Evolutionary conservation across 2,113 vertebrate genomes (phyloP).

Genomic region (Cyphomyrus discorhynchus): DNA sequence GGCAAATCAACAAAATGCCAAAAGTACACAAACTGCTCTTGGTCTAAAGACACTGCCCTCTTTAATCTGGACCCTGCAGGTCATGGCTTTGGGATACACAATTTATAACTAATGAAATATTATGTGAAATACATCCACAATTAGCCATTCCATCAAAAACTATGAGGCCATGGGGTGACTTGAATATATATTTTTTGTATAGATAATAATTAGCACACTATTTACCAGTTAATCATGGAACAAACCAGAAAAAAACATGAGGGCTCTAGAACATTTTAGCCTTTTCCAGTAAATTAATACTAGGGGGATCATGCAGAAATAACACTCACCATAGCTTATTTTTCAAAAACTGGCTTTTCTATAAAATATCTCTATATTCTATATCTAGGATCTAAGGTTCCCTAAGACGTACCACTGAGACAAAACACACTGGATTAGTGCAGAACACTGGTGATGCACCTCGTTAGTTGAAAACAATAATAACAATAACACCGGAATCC

Average conservation of each 20-base stretch:
- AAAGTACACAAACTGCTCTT: background rate
- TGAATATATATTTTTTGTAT: background rate
- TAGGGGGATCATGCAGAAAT: background rate
- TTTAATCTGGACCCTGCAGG: background rate
- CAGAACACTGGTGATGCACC: background rate
- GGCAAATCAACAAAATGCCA: background rate
- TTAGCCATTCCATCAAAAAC: background rate
- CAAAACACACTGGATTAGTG: background rate
- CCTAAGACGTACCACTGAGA: background rate
- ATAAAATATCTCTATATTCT: background rate
- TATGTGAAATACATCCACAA: background rate
- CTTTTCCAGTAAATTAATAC: background rate
- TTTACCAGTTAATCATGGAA: background rate
- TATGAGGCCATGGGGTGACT: background rate
- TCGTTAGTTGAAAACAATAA: background rate
- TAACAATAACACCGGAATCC: background rate
- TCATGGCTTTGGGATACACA: background rate
- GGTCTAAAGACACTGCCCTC: background rate
- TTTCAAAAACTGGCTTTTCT: background rate
- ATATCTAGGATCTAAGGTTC: background rate
- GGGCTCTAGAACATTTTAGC: background rate
- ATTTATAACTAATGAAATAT: background rate
- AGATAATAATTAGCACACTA: background rate
- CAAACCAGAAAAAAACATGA: background rate
- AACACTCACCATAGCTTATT: background rate